A percentile compares a stretch with the other conserved stretches of the same genome.
phyloP scores from a whole-genome alignment of 2,888 invertebrate species.

The Gasteruption jaculator region DNA sequence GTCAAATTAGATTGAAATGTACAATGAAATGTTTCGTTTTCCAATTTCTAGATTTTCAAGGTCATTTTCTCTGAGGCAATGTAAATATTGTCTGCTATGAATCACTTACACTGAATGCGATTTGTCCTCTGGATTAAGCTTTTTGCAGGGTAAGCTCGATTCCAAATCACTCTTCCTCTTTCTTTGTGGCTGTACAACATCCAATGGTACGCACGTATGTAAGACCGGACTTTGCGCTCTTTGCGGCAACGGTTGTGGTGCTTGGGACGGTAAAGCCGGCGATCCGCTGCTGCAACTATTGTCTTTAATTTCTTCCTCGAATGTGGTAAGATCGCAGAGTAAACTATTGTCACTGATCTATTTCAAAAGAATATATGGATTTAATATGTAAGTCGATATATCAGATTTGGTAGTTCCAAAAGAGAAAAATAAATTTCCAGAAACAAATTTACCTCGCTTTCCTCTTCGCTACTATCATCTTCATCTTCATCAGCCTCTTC shows the following conservation, averaged over 20 bases:
- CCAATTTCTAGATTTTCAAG: too few species aligned
- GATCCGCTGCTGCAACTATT: conserved; percentile 31
- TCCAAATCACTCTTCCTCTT: conserved; percentile 47
- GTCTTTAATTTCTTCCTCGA: conserved; percentile 34
- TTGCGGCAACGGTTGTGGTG: conserved; percentile 31
- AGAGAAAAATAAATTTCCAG: too few species aligned
- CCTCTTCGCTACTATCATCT: conserved; percentile 42
- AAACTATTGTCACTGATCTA: conserved; percentile 44
- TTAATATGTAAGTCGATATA: too few species aligned
- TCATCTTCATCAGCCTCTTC: conserved; percentile 46
- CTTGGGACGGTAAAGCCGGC: conserved; percentile 24
- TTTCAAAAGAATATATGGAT: conserved; percentile 1
- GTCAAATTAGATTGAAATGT: neutral
- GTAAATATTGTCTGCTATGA: too few species aligned
- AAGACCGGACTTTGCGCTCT: conserved; percentile 39
- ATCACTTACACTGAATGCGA: conserved; percentile 35
- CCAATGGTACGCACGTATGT: conserved; percentile 42
- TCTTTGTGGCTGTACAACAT: conserved; percentile 42
- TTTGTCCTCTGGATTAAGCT: conserved; percentile 54
- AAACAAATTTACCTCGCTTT: conserved; percentile 37
- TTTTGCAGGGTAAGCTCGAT: conserved; percentile 54
- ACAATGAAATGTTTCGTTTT: too few species aligned
- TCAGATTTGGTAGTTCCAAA: too few species aligned
- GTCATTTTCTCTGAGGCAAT: neutral
- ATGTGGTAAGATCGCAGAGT: conserved; percentile 39